A percentile compares a stretch with the other conserved stretches of the same genome.
phyloP scores from a whole-genome alignment of 2,888 invertebrate species.

The Oscheius sp. region DNA sequence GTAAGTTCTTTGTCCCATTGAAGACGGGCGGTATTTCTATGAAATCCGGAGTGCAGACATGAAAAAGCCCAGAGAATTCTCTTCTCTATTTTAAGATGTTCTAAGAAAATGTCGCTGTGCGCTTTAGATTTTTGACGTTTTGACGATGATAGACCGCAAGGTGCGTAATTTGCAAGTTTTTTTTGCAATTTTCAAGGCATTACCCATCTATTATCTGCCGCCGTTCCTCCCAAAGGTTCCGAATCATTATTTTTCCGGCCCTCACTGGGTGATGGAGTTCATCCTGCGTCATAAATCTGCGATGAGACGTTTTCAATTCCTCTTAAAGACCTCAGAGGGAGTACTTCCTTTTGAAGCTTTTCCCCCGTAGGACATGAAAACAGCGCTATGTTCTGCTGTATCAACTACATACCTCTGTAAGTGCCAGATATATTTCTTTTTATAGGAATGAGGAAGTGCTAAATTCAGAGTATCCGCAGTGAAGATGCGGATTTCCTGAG shows the following conservation, averaged over 20 bases:
- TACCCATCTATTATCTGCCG: too few relatives aligned
- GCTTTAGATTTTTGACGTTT: too few relatives aligned
- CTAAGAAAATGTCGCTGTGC: too few relatives aligned
- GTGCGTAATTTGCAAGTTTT: too few relatives aligned
- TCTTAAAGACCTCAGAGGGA: conserved; percentile 21
- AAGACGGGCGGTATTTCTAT: too few relatives aligned
- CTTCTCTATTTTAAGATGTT: too few relatives aligned
- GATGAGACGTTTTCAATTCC: conserved; percentile 23
- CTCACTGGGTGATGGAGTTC: background rate
- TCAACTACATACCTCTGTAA: conserved; percentile 16
- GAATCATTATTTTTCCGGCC: conserved; percentile 13
- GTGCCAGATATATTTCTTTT: background rate
- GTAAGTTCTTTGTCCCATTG: too few relatives aligned
- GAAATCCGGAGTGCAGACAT: too few relatives aligned
- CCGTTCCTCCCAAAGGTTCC: background rate
- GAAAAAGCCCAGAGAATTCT: too few relatives aligned
- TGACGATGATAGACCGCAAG: too few relatives aligned
- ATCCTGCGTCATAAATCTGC: conserved; percentile 23
- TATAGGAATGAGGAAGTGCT: too few relatives aligned
- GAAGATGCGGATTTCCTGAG: background rate
- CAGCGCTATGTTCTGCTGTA: background rate
- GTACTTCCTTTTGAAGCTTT: background rate
- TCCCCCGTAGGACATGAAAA: conserved; percentile 1
- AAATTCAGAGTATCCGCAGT: background rate
- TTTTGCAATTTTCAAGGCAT: too few relatives aligned